These are phyloP conservation scores for Tenualosa ilisha DNA, from an alignment of 2,797 vertebrate species.

Conservation along the genomic window DNA sequence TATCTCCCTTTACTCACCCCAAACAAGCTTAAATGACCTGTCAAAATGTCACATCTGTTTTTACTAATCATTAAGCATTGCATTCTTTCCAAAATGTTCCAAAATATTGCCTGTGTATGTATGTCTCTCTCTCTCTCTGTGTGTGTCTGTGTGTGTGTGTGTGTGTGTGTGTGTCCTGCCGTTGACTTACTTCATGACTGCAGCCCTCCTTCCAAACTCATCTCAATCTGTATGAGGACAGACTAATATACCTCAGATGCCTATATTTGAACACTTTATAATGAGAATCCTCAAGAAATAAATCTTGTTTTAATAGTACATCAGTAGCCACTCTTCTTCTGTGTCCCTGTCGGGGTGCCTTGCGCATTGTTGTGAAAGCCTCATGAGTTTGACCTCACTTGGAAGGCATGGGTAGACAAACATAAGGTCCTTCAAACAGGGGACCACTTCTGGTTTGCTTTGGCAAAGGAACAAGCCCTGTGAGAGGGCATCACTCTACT, in stretches of 20 bases:
- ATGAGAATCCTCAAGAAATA: slow-evolving; percentile 63
- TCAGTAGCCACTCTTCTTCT: slow-evolving; percentile 48
- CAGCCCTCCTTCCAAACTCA: slow-evolving; percentile 43
- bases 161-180: neutral
- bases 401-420: slow-evolving; percentile 15
- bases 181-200: neutral
- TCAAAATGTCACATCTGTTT: neutral
- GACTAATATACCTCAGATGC: slow-evolving; percentile 79
- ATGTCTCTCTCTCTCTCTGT: neutral
- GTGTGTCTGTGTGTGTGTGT: neutral
- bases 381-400: neutral
- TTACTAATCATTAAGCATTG: neutral
- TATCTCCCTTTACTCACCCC: no score
- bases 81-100: neutral
- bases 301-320: slow-evolving; percentile 72
- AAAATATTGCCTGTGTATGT: slow-evolving; percentile 15
- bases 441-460: slow-evolving; percentile 31
- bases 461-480: slow-evolving; percentile 33
- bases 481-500: slow-evolving; percentile 17
- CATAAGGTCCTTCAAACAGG: slow-evolving; percentile 20
- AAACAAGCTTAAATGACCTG: no score
- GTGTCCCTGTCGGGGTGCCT: neutral
- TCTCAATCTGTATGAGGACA: slow-evolving; percentile 64
- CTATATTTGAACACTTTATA: slow-evolving; percentile 80
- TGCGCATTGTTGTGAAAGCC: neutral